Percentiles rank a stretch among this genome's conserved stretches.
Evolutionary conservation across 2,797 vertebrate species (phyloP).

Genomic region (Lacerta bilineata): DNA sequence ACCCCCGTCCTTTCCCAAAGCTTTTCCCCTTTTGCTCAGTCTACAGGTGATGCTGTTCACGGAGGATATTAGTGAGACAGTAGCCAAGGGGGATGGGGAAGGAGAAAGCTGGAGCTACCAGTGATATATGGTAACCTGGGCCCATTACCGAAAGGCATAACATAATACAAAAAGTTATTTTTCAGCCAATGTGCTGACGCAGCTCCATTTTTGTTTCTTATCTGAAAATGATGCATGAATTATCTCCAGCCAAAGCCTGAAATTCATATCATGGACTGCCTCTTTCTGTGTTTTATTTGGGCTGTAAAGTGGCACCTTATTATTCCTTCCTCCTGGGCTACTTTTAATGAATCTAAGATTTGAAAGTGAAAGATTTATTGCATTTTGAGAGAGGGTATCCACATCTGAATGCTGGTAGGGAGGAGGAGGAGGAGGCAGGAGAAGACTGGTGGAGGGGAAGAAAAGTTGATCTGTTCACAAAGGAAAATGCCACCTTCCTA

Average conservation of each 20-base stretch:
- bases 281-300: slow-evolving; percentile 81
- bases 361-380: slow-evolving; percentile 84
- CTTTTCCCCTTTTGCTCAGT: background rate
- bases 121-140: slow-evolving; percentile 68
- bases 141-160: slow-evolving; percentile 69
- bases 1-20: background rate
- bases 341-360: slow-evolving; percentile 81
- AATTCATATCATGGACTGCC: slow-evolving; percentile 76
- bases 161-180: slow-evolving; percentile 67
- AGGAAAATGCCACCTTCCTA: background rate
- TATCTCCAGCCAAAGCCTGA: slow-evolving; percentile 78
- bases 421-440: slow-evolving; percentile 48
- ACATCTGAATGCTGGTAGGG: slow-evolving; percentile 43
- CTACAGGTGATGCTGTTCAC: slow-evolving; percentile 3
- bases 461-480: slow-evolving; percentile 59
- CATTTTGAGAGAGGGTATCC: slow-evolving; percentile 68
- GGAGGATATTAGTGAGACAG: slow-evolving; percentile 52
- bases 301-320: slow-evolving; percentile 82
- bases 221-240: slow-evolving; percentile 80
- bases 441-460: background rate
- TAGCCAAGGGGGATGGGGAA: slow-evolving; percentile 23
- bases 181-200: slow-evolving; percentile 77
- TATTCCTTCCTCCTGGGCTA: slow-evolving; percentile 81
- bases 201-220: slow-evolving; percentile 75
- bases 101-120: slow-evolving; percentile 39